A percentile compares a stretch with the other conserved stretches of the same genome.
Evolutionary conservation across 2,797 vertebrate genomes (phyloP).

Genomic region (Poecilia gillii): DNA sequence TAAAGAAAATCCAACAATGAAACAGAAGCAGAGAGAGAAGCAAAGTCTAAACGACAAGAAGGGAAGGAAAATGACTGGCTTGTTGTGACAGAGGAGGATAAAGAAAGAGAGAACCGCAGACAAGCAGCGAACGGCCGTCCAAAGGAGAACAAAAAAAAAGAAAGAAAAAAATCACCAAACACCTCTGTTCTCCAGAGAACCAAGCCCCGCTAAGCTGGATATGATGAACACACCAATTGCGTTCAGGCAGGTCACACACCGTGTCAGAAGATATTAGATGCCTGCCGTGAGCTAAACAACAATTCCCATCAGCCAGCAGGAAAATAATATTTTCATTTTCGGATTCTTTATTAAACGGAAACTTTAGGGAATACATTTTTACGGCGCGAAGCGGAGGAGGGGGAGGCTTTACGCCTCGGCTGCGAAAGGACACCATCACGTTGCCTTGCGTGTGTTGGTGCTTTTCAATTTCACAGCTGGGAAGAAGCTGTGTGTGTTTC

Average conservation of each 20-base stretch:
- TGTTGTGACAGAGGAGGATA: conserved; percentile 21
- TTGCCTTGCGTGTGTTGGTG: conserved; percentile 68
- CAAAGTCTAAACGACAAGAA: conserved; percentile 39
- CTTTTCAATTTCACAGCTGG: conserved; percentile 73
- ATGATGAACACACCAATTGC: conserved; percentile 99
- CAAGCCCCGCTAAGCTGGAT: conserved; percentile 92
- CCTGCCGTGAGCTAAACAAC: conserved; percentile 96
- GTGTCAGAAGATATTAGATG: conserved; percentile 98
- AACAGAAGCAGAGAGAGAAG: conserved; percentile 39
- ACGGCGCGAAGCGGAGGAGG: conserved; percentile 81
- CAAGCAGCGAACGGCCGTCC: conserved; percentile 36
- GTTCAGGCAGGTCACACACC: conserved; percentile 94
- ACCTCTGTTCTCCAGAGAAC: conserved; percentile 85
- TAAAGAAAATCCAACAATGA: conserved; percentile 44
- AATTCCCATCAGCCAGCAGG: conserved; percentile 97
- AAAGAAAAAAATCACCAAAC: conserved; percentile 69
- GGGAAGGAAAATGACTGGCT: conserved; percentile 25
- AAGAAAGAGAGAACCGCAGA: conserved; percentile 19
- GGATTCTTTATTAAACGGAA: conserved; percentile 96
- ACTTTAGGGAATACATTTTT: conserved; percentile 95
- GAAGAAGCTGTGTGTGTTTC: conserved; percentile 40
- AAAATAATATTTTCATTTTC: conserved; percentile 99
- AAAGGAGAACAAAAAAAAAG: conserved; percentile 42
- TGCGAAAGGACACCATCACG: conserved; percentile 88
- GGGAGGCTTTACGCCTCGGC: conserved; percentile 86